Conservation (phyloP, 2,113 vertebrate genomes). For the Melanotaenia duboulayi region DNA sequence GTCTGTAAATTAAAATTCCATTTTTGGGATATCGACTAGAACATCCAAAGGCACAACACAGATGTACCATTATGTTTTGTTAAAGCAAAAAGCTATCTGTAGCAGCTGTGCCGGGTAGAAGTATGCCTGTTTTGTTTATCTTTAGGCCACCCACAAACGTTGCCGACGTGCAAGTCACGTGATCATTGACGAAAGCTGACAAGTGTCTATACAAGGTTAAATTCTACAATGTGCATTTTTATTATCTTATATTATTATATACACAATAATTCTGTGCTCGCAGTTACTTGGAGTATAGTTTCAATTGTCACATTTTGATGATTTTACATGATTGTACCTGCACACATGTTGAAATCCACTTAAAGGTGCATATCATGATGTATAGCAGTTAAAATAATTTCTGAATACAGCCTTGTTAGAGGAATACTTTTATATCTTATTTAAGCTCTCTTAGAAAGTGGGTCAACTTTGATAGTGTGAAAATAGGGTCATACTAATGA, state of each 20-base stretch:
- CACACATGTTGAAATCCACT: neutral
- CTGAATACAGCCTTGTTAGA: constrained; percentile 57
- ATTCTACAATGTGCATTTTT: neutral
- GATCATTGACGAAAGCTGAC: too few relatives aligned
- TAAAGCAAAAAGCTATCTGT: too few relatives aligned
- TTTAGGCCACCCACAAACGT: too few relatives aligned
- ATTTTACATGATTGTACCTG: neutral
- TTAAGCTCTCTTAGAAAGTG: constrained; percentile 61
- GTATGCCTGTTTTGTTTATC: too few relatives aligned
- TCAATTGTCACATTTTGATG: neutral
- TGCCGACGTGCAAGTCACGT: too few relatives aligned
- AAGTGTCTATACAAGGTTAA: too few relatives aligned
- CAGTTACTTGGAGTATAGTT: neutral
- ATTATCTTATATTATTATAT: neutral
- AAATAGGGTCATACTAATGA: constrained; percentile 62
- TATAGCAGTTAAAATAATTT: constrained; percentile 55
- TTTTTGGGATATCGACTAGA: too few relatives aligned
- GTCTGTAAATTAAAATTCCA: too few relatives aligned
- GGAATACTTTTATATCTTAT: constrained; percentile 67
- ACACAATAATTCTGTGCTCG: neutral
- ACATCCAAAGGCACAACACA: too few relatives aligned
- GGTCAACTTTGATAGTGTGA: constrained; percentile 65
- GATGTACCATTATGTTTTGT: too few relatives aligned
- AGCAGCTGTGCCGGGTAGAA: too few relatives aligned
- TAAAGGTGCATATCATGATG: constrained; percentile 2